Base-by-base conservation (phyloP, 2,888 invertebrate genomes). In the Holacanthella duospinosa region DNA sequence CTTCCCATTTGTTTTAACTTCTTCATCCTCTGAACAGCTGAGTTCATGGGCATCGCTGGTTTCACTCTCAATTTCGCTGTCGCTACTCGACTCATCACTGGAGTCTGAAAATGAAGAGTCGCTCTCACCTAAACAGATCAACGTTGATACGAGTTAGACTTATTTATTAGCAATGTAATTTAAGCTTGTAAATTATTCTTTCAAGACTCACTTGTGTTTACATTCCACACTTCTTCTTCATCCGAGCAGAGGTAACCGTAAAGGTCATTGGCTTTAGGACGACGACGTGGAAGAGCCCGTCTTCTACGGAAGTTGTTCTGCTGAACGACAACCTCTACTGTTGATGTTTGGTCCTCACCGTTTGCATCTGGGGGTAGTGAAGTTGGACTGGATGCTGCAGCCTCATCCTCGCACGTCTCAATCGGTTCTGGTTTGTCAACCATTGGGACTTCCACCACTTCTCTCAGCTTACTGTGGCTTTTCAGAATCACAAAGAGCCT, bases 401-500 rank as follows among this genome's bases (percentile, higher is more conserved):
- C 28, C 25, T 44, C 44, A 1, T 54, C n/a, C n/a, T 6, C 27
- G n/a, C 24, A 29, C 26, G 16, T n/a, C 21, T 43, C 26, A 19
- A 12, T 43, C 1, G 21, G 19, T 6, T 43, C 43, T 43, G 43
- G 19, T 4, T 58, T 21, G 48, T 58, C 43, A 36, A 36, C 12
- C 58, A 36, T 29, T 29, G 24, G 19, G 3, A 29, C 43, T 29
- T 19, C 25, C 19, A 27, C 28, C 9, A 4, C 21, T 29, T 54
- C 55, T 28, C 48, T 55, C 36, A 44, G 61, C 29, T 29, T 63
- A 58, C 56, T 27, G 26, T 53, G 69, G 64, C 55, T 66, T 61
- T 60, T 70, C 71, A 71, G 56, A 44, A 71, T 66, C 1, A 55
- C 43, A 6, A 65, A 62, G n/a, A 71, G 55, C 19, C 66, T 67